Evolutionary conservation across 1,140 invertebrate species (phyloP), one percentile per base, ranked within the genome.

Genomic region (Zophobas atratus): DNA sequence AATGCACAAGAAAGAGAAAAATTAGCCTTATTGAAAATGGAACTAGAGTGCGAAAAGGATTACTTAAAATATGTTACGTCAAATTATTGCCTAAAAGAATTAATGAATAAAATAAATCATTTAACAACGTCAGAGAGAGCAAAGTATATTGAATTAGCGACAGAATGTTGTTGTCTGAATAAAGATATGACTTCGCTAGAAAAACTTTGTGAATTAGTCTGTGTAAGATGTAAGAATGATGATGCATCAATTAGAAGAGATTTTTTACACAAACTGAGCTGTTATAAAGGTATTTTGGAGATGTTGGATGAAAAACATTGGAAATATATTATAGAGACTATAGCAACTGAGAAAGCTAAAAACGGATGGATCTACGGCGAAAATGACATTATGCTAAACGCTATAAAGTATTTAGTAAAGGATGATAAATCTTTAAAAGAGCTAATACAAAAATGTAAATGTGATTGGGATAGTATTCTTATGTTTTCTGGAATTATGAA

Each of bases 191-290:
- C 70, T 1, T 73, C 56, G 6, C 39, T 55, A 20, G 20, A 20
- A 20, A 55, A n/a, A 55, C n/a, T 73, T 32, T 36, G 33, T n/a
- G 49, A 73, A 8, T 41, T 73, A 32, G n/a, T 73, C 32, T 32
- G 49, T 6, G 32, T n/a, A 32, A 48, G 71, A 3, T 73, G 55
- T 49, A 73, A 55, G 41, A 73, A 73, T 41, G 71, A 73, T 8
- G 20, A 36, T 55, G 8, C 36, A 53, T 20, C 2, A 34, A 57
- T 41, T 39, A 20, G 20, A 6, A n/a, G 39, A 36, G 6, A 2
- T 1, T 55, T 73, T 32, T 46, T 73, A 2, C 36, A 49, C 2
- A 2, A 20, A 20, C 20, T 20, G n/a, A 8, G 20, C 20, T 20
- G 20, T 20, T 20, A 73, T 36, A 0, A 5, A 1, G 1, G 56